A percentile compares a stretch with the other conserved stretches of the same genome.
Conservation (phyloP, 2,888 invertebrate genomes). For the Xestoiulus laeticollis region DNA sequence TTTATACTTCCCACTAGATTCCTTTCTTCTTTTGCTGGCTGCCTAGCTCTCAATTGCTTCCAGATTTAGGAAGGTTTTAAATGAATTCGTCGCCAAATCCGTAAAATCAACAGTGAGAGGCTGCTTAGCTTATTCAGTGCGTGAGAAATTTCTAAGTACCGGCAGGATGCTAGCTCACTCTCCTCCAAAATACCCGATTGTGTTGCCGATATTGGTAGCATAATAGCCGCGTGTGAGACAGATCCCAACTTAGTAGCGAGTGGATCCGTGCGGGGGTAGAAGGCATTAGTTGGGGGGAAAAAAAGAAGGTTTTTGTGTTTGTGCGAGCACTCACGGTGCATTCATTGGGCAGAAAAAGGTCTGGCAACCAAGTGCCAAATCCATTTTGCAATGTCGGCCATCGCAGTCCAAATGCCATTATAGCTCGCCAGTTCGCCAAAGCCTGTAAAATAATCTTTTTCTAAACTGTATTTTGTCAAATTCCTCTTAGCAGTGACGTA, state of each 20-base stretch:
- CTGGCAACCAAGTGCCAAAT: neutral
- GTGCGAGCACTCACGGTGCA: neutral
- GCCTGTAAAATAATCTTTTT: neutral
- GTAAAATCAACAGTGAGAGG: conserved; percentile 52
- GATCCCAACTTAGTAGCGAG: conserved; percentile 20
- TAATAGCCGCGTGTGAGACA: neutral
- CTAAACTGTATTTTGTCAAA: neutral
- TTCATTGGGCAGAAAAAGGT: neutral
- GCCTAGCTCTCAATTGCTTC: conserved; percentile 52
- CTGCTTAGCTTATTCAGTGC: conserved; percentile 52
- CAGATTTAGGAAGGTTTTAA: conserved; percentile 53
- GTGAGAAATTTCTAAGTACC: conserved; percentile 52
- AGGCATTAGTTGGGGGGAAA: neutral
- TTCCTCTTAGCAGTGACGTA: neutral
- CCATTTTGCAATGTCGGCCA: neutral
- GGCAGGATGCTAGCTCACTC: conserved; percentile 10
- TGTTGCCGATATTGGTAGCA: conserved; percentile 27
- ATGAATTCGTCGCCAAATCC: conserved; percentile 51
- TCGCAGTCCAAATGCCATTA: too few species aligned
- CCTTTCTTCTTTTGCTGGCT: conserved; percentile 19
- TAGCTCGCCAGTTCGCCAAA: neutral
- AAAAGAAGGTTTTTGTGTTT: neutral
- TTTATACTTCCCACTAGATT: conserved; percentile 8
- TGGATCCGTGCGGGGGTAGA: neutral
- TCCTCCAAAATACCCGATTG: conserved; percentile 27